Evolutionary conservation across 1,140 invertebrate species (phyloP), one percentile per base, ranked within the genome.

Genomic region (Eumaeus atala): DNA sequence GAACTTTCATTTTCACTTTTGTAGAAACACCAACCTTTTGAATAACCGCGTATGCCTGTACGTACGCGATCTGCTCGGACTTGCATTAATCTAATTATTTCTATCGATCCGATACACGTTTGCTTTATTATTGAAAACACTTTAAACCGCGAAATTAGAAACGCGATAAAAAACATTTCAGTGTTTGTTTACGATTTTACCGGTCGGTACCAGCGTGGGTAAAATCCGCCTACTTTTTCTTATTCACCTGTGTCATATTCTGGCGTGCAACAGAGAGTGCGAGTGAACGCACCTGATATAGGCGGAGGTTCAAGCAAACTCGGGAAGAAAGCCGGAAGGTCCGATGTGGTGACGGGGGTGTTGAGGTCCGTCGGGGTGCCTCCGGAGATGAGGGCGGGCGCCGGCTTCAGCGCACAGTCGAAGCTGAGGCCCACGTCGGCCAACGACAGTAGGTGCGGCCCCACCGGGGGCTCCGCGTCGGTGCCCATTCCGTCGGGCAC

Each of bases 261-360:
- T 62, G 61, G 58, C 48, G 58, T 64, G 67, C 58, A 59, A 58
- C 55, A 55, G 40, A 18, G 40, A 44, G 33, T 53, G 56, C 54
- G 54, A 51, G 44, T 51, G 54, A 40, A 64, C 90, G 89, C 87
- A 95, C 94, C 95, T 92, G 94, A 93, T 74, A 96, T 96, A 59
- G 93, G 93, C 59, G 94, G 94, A 62, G 94, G 94, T 84, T 95
- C 94, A 56, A 95, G 92, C 65, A 95, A 74, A 61, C 66, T 87
- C 64, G 86, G 84, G 72, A 86, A 86, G 77, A 86, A 86, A 59
- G 83, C 83, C 28, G 83, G 83, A 63, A 86, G 70, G 54, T 86
- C 83, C 42, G 78, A 81, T 2, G 83, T 86, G 65, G 77, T 68
- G 52, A 86, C 80, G 47, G 83, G 83, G 47, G 83, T 86, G 75